Base-by-base conservation (phyloP, 2,113 vertebrate genomes). In the Macroglossus sobrinus region DNA sequence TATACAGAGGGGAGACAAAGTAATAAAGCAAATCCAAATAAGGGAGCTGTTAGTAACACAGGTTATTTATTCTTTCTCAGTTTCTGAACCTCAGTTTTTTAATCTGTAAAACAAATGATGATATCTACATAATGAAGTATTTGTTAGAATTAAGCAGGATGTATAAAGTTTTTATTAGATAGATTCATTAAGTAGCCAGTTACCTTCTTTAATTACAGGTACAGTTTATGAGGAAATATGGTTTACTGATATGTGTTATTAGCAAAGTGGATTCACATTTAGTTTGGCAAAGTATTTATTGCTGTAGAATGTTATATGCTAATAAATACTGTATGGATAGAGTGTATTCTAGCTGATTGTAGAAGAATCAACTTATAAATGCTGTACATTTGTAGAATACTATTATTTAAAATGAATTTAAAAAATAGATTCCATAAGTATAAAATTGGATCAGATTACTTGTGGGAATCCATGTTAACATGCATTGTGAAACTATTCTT, bases 1-100 rank as follows among this genome's bases (percentile, higher is more conserved):
- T 16, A 11, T 16, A 30, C 57, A n/a, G 19, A 74, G 64, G 40
- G 24, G 16, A 81, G 35, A 33, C 21, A 89, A 24, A 71, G 28
- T n/a, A 50, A 45, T 24, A 79, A 69, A 79, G 71, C 28, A 76
- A 69, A 86, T 4, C 28, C 78, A 88, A 95, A n/a, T 84, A 40
- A 88, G 40, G 79, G 43, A 71, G 61, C 78, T 55, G 38, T 85
- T 82, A 15, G 9, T 87, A 84, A 72, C 11, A 24, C 33, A 74
- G 22, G 2, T 66, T 79, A 53, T 90, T 84, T 75, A 81, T 82
- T 92, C 38, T 33, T 50, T 66, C 4, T 71, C 19, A 68, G 24
- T 96, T 95, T 91, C 84, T 95, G 84, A 84, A 74, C 38, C 24
- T 96, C 55, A 75, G 45, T 53, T 93, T 91, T 69, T 50, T 90